A percentile compares a stretch with the other conserved stretches of the same genome.
phyloP scores from a whole-genome alignment of 2,113 vertebrate genomes.

The Bostrychus sinensis region DNA sequence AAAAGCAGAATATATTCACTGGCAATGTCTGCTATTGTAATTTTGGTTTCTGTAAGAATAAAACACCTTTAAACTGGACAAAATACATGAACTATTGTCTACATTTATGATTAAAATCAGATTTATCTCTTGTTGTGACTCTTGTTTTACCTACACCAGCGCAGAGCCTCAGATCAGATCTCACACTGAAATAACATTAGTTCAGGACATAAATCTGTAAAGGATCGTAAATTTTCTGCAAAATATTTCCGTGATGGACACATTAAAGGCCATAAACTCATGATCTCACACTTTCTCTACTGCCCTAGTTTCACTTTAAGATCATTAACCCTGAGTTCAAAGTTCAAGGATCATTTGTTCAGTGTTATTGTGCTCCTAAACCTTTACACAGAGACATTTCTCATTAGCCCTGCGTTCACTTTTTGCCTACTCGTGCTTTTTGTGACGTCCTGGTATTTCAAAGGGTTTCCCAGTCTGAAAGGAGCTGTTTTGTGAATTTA shows the following conservation, averaged over 20 bases:
- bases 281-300: slow-evolving; percentile 1
- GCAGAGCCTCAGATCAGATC: background rate
- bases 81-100: too few species aligned
- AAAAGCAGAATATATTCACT: too few species aligned
- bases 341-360: slow-evolving; percentile 17
- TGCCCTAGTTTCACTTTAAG: slow-evolving; percentile 9
- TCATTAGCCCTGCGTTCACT: slow-evolving; percentile 16
- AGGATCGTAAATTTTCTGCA: background rate
- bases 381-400: too few species aligned
- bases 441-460: slow-evolving; percentile 12
- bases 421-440: slow-evolving; percentile 4
- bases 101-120: background rate
- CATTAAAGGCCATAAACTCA: background rate
- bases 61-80: too few species aligned
- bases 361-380: slow-evolving; percentile 35
- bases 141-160: background rate
- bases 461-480: slow-evolving; percentile 30
- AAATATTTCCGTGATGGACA: background rate
- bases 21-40: too few species aligned
- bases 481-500: slow-evolving; percentile 29
- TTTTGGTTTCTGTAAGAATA: too few species aligned
- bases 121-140: background rate
- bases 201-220: background rate
- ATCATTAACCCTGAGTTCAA: slow-evolving; percentile 2
- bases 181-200: background rate